phyloP scores from a whole-genome alignment of 2,888 invertebrate species.

The Chromoteleia sp. region DNA sequence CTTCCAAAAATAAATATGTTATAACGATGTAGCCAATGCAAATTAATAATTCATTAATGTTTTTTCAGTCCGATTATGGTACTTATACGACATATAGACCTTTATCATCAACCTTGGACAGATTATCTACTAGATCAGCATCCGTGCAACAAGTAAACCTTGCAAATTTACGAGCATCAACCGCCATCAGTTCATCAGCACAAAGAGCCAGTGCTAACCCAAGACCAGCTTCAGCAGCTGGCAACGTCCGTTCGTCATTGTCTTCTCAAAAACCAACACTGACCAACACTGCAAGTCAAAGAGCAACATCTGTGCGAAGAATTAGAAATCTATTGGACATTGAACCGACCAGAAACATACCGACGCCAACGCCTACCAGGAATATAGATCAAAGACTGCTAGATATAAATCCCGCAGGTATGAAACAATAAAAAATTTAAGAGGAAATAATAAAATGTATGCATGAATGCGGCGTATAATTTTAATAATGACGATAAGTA shows the following conservation, averaged over 20 bases:
- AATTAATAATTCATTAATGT: background rate
- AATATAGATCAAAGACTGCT: slow-evolving; percentile 89
- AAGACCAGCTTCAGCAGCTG: slow-evolving; percentile 82
- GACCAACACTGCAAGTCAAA: slow-evolving; percentile 76
- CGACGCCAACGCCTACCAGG: slow-evolving; percentile 91
- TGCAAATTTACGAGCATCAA: slow-evolving; percentile 83
- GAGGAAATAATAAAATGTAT: too few relatives aligned
- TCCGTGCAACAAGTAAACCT: slow-evolving; percentile 87
- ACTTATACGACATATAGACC: slow-evolving; percentile 89
- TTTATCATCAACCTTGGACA: slow-evolving; percentile 89
- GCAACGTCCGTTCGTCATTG: slow-evolving; percentile 80
- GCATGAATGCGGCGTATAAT: too few relatives aligned
- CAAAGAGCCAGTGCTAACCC: slow-evolving; percentile 79
- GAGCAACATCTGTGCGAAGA: slow-evolving; percentile 89
- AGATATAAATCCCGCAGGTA: slow-evolving; percentile 95
- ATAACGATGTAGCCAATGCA: too few relatives aligned
- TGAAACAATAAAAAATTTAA: too few relatives aligned
- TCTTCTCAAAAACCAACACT: slow-evolving; percentile 79
- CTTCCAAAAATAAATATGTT: too few relatives aligned
- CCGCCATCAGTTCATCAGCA: slow-evolving; percentile 82
- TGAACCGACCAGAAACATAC: slow-evolving; percentile 87
- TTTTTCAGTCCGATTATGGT: slow-evolving; percentile 77
- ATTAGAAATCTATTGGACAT: slow-evolving; percentile 93
- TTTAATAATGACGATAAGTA: too few relatives aligned
- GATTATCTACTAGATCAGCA: slow-evolving; percentile 88